Conservation (phyloP, 2,797 vertebrate genomes). For the Macroramphosus scolopax region DNA sequence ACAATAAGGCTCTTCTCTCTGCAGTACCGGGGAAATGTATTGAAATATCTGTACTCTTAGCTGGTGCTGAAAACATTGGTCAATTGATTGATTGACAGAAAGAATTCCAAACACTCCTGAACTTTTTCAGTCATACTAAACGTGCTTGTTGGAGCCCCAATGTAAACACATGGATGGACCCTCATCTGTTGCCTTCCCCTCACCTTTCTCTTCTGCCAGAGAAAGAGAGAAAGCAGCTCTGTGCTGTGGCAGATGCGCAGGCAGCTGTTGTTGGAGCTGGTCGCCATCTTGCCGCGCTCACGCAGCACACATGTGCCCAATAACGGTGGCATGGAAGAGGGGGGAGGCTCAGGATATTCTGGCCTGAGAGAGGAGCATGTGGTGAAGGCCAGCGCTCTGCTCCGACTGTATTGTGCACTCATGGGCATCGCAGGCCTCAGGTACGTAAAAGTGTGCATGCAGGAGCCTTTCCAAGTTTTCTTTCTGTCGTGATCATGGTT, state of each 20-base stretch:
- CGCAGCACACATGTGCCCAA: conserved; percentile 86
- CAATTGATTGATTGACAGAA: not conserved
- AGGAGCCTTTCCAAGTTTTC: not conserved
- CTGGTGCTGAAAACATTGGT: no score
- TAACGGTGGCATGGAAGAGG: conserved; percentile 81
- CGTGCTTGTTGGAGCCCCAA: not conserved
- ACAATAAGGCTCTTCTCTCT: conserved; percentile 4
- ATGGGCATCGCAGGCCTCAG: conserved; percentile 99
- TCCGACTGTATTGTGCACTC: conserved; percentile 94
- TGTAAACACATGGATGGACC: not conserved
- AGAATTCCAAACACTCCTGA: no score
- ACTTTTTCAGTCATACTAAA: no score
- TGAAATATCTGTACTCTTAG: no score
- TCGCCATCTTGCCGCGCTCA: conserved; percentile 92
- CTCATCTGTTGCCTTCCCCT: not conserved
- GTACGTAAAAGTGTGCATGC: conserved; percentile 62
- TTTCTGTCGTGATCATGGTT: not conserved
- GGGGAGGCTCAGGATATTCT: conserved; percentile 83
- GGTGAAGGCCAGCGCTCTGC: conserved; percentile 94
- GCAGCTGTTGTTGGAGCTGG: conserved; percentile 94
- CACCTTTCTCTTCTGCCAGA: conserved; percentile 67
- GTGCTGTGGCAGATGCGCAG: conserved; percentile 98
- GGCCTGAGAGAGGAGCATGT: conserved; percentile 95
- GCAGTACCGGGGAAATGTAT: no score
- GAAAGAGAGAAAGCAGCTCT: conserved; percentile 92